A percentile compares a stretch with the other conserved stretches of the same genome.
phyloP scores from a whole-genome alignment of 2,113 vertebrate species.

The Pelecanoides urinatrix region DNA sequence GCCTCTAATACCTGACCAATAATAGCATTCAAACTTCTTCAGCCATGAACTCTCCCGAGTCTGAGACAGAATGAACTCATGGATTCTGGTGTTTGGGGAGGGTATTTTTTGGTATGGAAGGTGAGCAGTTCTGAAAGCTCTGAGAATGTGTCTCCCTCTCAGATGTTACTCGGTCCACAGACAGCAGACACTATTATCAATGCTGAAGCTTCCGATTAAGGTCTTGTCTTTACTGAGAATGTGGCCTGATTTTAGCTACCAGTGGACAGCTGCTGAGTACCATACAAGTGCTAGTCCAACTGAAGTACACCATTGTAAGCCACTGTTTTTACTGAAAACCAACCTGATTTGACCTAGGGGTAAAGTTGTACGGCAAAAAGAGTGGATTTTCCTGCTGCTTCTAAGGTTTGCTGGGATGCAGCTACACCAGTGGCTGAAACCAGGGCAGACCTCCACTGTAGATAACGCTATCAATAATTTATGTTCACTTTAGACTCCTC shows the following conservation, averaged over 20 bases:
- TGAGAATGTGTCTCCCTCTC: not conserved
- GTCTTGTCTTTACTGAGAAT: not conserved
- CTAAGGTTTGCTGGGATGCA: not conserved
- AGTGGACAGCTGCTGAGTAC: not conserved
- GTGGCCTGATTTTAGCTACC: not conserved
- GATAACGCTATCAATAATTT: not conserved
- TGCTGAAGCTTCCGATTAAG: not conserved
- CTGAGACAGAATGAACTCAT: not conserved
- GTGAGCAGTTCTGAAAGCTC: not conserved
- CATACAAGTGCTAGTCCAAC: not conserved
- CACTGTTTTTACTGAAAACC: not conserved
- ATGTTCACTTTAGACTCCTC: not conserved
- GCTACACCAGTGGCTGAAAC: not conserved
- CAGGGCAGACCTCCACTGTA: not conserved
- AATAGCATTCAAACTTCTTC: not conserved
- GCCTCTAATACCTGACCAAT: not conserved
- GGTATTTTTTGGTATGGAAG: not conserved
- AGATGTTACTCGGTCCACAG: not conserved
- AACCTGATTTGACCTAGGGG: not conserved
- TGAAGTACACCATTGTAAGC: not conserved
- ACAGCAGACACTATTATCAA: not conserved
- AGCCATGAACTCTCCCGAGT: not conserved
- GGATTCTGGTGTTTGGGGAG: not conserved
- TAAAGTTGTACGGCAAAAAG: not conserved
- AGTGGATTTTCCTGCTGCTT: not conserved